Base-by-base conservation (phyloP, 2,888 invertebrate genomes). In the Ophion ventricosus region DNA sequence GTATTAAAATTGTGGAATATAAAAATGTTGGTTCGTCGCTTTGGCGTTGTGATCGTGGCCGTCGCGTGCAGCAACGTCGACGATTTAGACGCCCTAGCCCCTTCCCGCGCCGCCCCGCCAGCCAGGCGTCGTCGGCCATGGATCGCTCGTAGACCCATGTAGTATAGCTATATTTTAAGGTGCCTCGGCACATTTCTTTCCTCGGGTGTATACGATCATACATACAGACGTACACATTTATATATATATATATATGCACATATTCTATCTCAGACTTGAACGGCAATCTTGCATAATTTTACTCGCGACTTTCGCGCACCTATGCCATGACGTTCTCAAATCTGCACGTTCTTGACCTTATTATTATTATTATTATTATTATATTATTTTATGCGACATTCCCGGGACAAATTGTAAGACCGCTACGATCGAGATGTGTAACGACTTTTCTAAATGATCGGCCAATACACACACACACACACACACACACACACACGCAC, bases 251-350 rank as follows among this genome's bases (percentile, higher is more conserved):
- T 61, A 54, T 56, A 7, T 40, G n/a, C 61, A 29, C 56, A 59
- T 35, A 57, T 69, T 78, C 29, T 61, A 69, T 78, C 78, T 57
- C 63, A 17, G 78, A 56, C 70, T 79, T 43, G n/a, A 70, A 56
- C 59, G 74, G 17, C 49, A 20, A 74, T 57, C 70, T 83, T 83
- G 79, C 74, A 83, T 83, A 79, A 79, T 75, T 79, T 83, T 70
- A 64, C 57, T 70, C 64, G 17, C 70, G 57, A 79, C 69, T 64
- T 69, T 61, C 57, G 54, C 40, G 49, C 69, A 40, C 61, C 57
- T 56, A 57, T 23, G 69, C 29, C 11, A 11, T 59, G 56, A 57
- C 61, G 56, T 40, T 82, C 61, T 69, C 54, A 43, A 73, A 73
- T 54, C 64, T 49, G 59, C 25, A 43, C 67, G 78, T 73, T 73